phyloP scores from a whole-genome alignment of 1,140 invertebrate genomes.

The Octopus sinensis region DNA sequence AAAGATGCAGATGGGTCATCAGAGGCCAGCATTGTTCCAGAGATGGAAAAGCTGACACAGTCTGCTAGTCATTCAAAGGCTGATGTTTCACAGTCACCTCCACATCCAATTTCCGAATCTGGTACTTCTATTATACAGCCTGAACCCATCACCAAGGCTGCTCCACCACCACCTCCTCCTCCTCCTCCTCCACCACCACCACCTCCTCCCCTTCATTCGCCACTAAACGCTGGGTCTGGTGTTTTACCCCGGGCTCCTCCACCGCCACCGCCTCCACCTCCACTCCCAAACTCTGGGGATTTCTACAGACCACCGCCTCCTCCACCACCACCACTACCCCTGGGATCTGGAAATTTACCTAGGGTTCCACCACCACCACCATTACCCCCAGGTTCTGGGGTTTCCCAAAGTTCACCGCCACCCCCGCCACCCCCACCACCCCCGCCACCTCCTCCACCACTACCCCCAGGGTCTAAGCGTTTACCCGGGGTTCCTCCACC shows the following conservation, averaged over 20 bases:
- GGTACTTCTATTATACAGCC: too few relatives aligned
- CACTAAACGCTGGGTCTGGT: background rate
- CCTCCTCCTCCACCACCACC: background rate
- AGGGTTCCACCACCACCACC: constrained; percentile 28
- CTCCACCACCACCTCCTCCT: constrained; percentile 17
- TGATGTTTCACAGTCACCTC: too few relatives aligned
- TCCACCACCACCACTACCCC: constrained; percentile 31
- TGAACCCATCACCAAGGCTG: too few relatives aligned
- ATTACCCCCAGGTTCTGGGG: background rate
- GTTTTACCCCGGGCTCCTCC: constrained; percentile 16
- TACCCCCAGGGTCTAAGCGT: background rate
- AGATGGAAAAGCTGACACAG: too few relatives aligned
- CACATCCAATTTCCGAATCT: too few relatives aligned
- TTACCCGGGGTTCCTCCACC: constrained; percentile 24
- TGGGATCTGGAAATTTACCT: constrained; percentile 13
- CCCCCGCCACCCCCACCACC: constrained; percentile 38
- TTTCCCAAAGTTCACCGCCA: background rate
- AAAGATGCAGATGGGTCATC: too few relatives aligned
- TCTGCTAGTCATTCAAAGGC: too few relatives aligned
- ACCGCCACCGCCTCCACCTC: constrained; percentile 16
- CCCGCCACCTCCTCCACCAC: constrained; percentile 31
- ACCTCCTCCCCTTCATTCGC: constrained; percentile 21
- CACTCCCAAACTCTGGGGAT: background rate
- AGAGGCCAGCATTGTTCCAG: too few relatives aligned
- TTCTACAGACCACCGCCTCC: constrained; percentile 19